phyloP scores from a whole-genome alignment of 1,140 invertebrate genomes.

The Ostrea denselamellosa region DNA sequence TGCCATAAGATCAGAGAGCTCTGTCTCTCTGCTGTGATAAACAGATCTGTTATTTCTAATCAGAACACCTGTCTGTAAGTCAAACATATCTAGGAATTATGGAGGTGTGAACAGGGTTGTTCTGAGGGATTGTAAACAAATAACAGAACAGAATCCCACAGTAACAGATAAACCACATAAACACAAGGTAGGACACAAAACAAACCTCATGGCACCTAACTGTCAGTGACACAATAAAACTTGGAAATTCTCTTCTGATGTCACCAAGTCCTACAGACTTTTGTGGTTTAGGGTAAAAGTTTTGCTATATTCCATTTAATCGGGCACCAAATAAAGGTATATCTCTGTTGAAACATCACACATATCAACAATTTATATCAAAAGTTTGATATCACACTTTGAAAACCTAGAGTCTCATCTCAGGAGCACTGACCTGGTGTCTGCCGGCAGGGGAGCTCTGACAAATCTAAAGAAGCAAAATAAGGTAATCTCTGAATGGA shows the following conservation, averaged over 20 bases:
- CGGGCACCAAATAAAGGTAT: neutral
- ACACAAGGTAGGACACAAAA: neutral
- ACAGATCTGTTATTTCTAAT: constrained; percentile 4
- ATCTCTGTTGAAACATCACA: neutral
- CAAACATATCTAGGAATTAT: neutral
- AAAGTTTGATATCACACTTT: neutral
- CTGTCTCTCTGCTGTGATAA: neutral
- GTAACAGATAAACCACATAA: neutral
- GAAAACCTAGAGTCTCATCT: neutral
- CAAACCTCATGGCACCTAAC: neutral
- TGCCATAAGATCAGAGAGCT: neutral
- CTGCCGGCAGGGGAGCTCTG: neutral
- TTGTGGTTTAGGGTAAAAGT: neutral
- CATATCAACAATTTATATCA: neutral
- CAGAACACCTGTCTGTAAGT: neutral
- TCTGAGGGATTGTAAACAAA: neutral
- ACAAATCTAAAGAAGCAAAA: neutral
- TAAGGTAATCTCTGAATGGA: too few relatives aligned
- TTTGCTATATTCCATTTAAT: neutral
- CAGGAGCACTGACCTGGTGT: neutral
- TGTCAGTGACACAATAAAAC: neutral
- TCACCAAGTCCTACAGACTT: neutral
- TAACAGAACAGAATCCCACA: neutral
- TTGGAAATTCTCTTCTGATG: too few relatives aligned
- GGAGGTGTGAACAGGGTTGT: neutral